Evolutionary conservation across 2,797 vertebrate genomes (phyloP).

Genomic region (Tragopan temminckii): DNA sequence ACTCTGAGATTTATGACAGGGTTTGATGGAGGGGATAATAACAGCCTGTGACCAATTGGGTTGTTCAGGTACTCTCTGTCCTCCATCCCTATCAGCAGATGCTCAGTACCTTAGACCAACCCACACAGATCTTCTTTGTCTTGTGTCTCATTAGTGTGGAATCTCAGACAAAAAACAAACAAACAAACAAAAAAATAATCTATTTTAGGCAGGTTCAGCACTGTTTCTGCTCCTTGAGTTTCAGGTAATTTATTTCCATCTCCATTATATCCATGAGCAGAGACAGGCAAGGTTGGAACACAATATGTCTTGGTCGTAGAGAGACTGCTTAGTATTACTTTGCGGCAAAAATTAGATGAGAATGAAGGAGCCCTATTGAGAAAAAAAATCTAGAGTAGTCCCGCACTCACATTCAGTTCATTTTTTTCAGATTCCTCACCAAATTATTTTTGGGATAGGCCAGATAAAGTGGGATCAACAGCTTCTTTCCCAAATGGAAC

Average conservation of each 20-base stretch:
- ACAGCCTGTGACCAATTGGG: not conserved
- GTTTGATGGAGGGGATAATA: not conserved
- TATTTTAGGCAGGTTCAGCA: not conserved
- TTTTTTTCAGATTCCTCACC: not conserved
- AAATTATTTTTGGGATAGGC: constrained; percentile 87
- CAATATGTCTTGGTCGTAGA: not conserved
- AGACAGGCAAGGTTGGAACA: not conserved
- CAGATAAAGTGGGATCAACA: constrained; percentile 84
- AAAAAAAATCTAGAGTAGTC: not conserved
- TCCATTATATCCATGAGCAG: not conserved
- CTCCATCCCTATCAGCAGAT: not conserved
- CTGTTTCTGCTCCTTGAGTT: not conserved
- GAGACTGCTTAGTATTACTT: not conserved
- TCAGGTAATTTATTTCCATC: not conserved
- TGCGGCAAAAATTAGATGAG: not conserved
- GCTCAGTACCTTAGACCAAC: not conserved
- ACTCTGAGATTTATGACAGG: not conserved
- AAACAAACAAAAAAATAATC: not conserved
- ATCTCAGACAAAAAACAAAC: not conserved
- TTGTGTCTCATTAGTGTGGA: not conserved
- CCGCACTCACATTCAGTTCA: not conserved
- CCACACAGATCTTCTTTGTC: rapidly evolving
- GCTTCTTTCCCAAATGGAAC: constrained; percentile 84
- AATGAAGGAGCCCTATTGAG: not conserved
- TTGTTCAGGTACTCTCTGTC: not conserved